phyloP scores from a whole-genome alignment of 2,888 invertebrate genomes.

The Phortica okadai region DNA sequence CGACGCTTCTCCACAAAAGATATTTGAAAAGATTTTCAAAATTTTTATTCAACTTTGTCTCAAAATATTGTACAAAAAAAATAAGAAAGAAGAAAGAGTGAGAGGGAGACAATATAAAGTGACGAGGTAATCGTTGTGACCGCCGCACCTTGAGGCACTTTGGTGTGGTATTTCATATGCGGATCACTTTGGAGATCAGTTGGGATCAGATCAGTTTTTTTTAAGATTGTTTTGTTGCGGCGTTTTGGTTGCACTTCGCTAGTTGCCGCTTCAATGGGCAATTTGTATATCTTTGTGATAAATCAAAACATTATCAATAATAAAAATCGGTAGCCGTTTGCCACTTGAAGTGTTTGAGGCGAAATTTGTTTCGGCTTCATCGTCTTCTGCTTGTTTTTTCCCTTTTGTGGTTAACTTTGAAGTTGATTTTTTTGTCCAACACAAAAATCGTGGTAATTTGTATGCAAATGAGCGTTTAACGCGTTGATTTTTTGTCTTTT shows the following conservation, averaged over 20 bases:
- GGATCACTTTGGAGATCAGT: constrained; percentile 27
- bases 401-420: constrained; percentile 6
- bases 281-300: constrained; percentile 69
- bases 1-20: neutral
- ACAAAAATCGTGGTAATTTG: constrained; percentile 52
- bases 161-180: constrained; percentile 33
- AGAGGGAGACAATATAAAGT: neutral
- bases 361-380: constrained; percentile 46
- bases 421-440: neutral
- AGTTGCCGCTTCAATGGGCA: constrained; percentile 41
- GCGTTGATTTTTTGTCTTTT: neutral
- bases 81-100: constrained; percentile 24
- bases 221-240: neutral
- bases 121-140: neutral
- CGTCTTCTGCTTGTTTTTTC: neutral
- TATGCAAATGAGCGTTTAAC: constrained; percentile 57
- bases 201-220: constrained; percentile 4
- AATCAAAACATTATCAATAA: constrained; percentile 73
- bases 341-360: constrained; percentile 58
- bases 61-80: neutral
- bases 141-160: constrained; percentile 46
- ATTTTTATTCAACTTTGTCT: neutral
- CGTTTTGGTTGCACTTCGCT: constrained; percentile 29
- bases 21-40: neutral
- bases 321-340: constrained; percentile 71